Evolutionary conservation across 2,888 invertebrate genomes (phyloP), one percentile per base, ranked within the genome.

Genomic region (Cryptophagus acutangulus): DNA sequence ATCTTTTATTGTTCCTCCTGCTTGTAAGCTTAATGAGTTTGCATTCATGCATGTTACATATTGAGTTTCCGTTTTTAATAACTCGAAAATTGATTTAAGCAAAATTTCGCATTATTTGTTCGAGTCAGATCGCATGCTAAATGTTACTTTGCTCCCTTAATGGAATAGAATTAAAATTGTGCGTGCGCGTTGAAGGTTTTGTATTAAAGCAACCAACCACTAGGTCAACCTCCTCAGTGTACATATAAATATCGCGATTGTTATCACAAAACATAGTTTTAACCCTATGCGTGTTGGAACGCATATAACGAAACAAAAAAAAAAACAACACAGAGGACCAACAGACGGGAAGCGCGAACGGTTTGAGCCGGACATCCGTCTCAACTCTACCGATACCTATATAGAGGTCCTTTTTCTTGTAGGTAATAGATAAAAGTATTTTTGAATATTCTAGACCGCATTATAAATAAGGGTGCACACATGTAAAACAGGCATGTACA

Each of bases 341-440:
- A 58, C 61, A 61, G 55, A 53, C 57, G 61, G 59, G 52, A 56
- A 57, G 57, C 59, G 58, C 52, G 46, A 54, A 46, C 47, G 55
- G 48, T 51, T 54, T 55, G 54, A 53, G 54, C 58, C 61, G 59
- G 61, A 59, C 59, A 52, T 59, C 59, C 59, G 55, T 50, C 48
- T 48, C 46, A 50, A 41, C 41, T 36, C 26, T n/a, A 12, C 26
- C 9, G 12, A 26, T 20, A 26, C 26, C 3, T 26, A 3, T 26
- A 26, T 26, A n/a, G n/a, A n/a, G n/a, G n/a, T n/a, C n/a, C n/a
- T n/a, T n/a, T n/a, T n/a, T n/a, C n/a, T n/a, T n/a, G n/a, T n/a
- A n/a, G n/a, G n/a, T n/a, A n/a, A n/a, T n/a, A n/a, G n/a, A n/a
- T n/a, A n/a, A n/a, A n/a, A n/a, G n/a, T n/a, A n/a, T n/a, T n/a